Conservation (phyloP, 2,888 invertebrate species). For the Myopa testacea region DNA sequence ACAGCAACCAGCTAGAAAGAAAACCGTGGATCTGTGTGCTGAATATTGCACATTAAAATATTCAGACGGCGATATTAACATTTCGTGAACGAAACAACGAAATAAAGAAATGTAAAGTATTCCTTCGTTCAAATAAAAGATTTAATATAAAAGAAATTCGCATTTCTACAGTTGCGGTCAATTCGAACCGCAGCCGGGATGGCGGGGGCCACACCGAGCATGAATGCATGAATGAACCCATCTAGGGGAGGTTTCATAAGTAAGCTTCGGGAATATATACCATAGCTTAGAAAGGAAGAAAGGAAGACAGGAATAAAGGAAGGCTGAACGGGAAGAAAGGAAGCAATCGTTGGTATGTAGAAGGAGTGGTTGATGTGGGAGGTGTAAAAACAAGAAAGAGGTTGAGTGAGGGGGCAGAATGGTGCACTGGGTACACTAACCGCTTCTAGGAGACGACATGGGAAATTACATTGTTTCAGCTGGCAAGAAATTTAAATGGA, state of each 20-base stretch:
- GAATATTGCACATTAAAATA: too few relatives aligned
- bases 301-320: not conserved
- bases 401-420: not conserved
- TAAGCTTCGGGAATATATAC: not conserved
- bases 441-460: not conserved
- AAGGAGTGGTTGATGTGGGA: not conserved
- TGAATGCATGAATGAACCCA: too few relatives aligned
- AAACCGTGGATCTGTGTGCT: too few relatives aligned
- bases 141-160: slow-evolving; percentile 55
- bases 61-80: too few relatives aligned
- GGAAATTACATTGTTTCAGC: slow-evolving; percentile 61
- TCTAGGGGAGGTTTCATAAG: too few relatives aligned
- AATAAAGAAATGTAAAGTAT: slow-evolving; percentile 40
- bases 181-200: slow-evolving; percentile 56
- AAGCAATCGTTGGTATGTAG: not conserved
- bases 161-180: slow-evolving; percentile 49
- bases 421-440: not conserved
- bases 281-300: slow-evolving; percentile 1
- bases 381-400: not conserved
- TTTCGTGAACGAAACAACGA: not conserved
- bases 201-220: too few relatives aligned
- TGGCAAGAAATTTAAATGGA: slow-evolving; percentile 64
- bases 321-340: not conserved
- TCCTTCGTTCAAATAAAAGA: slow-evolving; percentile 57
- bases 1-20: too few relatives aligned